phyloP scores from a whole-genome alignment of 1,140 invertebrate genomes.

The Drosophila ananassae region DNA sequence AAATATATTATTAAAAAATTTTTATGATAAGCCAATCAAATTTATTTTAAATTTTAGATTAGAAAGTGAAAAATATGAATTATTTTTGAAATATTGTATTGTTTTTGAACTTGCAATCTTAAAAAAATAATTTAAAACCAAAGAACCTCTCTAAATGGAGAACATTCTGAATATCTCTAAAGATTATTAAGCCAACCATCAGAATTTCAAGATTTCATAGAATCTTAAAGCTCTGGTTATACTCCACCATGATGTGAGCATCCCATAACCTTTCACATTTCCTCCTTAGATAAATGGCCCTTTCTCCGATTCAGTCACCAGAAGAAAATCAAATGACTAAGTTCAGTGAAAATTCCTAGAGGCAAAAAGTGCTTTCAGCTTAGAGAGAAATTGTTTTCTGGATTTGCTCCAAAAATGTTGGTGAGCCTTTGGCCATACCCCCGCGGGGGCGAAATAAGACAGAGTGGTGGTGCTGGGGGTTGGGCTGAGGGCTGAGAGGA shows the following conservation, averaged over 20 bases:
- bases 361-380: slow-evolving; percentile 47
- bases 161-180: too few relatives aligned
- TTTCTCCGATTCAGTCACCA: background rate
- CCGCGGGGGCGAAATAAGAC: background rate
- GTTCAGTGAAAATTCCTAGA: slow-evolving; percentile 26
- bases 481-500: background rate
- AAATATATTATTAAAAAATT: too few relatives aligned
- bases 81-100: too few relatives aligned
- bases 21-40: too few relatives aligned
- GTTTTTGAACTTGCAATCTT: too few relatives aligned
- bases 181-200: too few relatives aligned
- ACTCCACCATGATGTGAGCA: background rate
- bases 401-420: slow-evolving; percentile 26
- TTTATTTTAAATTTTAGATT: too few relatives aligned
- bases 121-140: too few relatives aligned
- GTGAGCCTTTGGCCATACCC: background rate
- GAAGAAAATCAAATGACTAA: slow-evolving; percentile 13
- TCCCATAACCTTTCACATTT: slow-evolving; percentile 31
- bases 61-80: too few relatives aligned
- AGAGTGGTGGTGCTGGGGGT: background rate
- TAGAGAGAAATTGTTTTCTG: slow-evolving; percentile 44
- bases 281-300: background rate
- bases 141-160: background rate
- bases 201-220: too few relatives aligned
- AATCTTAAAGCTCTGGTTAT: too few relatives aligned